These are phyloP conservation scores for Alloplasta piceator DNA, from an alignment of 2,888 invertebrate genomes.

Conservation along the genomic window DNA sequence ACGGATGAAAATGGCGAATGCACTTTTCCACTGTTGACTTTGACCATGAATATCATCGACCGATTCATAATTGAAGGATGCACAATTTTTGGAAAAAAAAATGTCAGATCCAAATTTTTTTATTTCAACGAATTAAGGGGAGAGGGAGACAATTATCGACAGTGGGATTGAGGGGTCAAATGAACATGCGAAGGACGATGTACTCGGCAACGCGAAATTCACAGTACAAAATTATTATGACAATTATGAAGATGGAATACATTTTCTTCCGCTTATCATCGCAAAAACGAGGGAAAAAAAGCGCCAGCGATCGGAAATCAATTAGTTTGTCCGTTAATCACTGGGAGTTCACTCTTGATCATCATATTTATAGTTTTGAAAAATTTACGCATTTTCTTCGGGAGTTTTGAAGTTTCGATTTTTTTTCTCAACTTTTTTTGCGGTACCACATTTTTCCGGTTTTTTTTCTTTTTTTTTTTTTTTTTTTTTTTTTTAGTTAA, in stretches of 20 bases:
- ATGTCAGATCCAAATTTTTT: too few relatives aligned
- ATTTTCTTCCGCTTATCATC: constrained; percentile 2
- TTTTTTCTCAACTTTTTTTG: neutral
- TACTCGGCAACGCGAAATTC: constrained; percentile 63
- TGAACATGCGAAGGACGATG: constrained; percentile 56
- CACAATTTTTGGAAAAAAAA: too few relatives aligned
- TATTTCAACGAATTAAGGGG: neutral
- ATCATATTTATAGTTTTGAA: constrained; percentile 17
- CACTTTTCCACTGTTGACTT: constrained; percentile 1
- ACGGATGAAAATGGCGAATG: neutral
- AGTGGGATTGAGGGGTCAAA: neutral
- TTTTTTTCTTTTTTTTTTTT: neutral
- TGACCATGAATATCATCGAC: too few relatives aligned
- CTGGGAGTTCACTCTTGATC: constrained; percentile 19
- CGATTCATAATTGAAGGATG: too few relatives aligned
- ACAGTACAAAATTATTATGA: constrained; percentile 58
- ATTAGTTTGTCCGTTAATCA: constrained; percentile 32
- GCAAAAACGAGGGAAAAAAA: neutral
- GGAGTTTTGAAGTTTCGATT: neutral
- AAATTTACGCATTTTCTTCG: neutral
- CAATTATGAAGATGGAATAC: constrained; percentile 49
- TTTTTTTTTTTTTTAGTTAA: constrained; percentile 10
- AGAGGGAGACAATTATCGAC: neutral
- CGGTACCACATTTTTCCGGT: neutral
- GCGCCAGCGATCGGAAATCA: neutral